Evolutionary conservation across 2,888 invertebrate genomes (phyloP).

Genomic region (Caenorhabditis afra): DNA sequence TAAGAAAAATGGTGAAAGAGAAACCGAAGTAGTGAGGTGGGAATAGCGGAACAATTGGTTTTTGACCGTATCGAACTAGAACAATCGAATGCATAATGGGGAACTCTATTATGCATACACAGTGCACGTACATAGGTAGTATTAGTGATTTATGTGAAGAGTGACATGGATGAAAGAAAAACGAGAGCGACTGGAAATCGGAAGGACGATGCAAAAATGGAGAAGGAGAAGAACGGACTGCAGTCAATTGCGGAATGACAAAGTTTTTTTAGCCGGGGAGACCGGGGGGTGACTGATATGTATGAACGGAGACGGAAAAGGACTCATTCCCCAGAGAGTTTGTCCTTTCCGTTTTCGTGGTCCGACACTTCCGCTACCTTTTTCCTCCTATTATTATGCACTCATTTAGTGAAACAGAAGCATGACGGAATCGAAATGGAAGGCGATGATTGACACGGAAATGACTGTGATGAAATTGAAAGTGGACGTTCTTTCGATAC

Average conservation of each 20-base stretch:
- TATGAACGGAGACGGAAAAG: constrained; percentile 2
- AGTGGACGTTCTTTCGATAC: not conserved
- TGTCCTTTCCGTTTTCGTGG: too few species aligned
- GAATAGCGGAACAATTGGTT: constrained; percentile 18
- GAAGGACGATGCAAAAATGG: constrained; percentile 5
- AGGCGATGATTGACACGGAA: not conserved
- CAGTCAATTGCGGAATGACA: too few species aligned
- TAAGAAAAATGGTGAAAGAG: too few species aligned
- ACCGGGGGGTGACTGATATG: too few species aligned
- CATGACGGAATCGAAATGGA: not conserved
- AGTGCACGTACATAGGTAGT: constrained; percentile 35
- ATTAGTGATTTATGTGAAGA: constrained; percentile 42
- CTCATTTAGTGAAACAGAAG: constrained; percentile 20
- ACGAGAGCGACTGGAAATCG: too few species aligned
- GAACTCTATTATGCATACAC: constrained; percentile 37
- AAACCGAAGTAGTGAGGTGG: too few species aligned
- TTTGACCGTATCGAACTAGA: constrained; percentile 45
- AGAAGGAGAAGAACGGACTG: not conserved
- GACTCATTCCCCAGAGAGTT: constrained; percentile 27
- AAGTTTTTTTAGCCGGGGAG: too few species aligned
- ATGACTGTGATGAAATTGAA: not conserved
- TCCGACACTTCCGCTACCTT: not conserved
- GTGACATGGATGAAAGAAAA: constrained; percentile 10
- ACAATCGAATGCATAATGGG: constrained; percentile 47
- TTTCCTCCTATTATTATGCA: constrained; percentile 43